Evolutionary conservation across 2,113 vertebrate species (phyloP), one percentile per base, ranked within the genome.

Genomic region (Seriola aureovittata): DNA sequence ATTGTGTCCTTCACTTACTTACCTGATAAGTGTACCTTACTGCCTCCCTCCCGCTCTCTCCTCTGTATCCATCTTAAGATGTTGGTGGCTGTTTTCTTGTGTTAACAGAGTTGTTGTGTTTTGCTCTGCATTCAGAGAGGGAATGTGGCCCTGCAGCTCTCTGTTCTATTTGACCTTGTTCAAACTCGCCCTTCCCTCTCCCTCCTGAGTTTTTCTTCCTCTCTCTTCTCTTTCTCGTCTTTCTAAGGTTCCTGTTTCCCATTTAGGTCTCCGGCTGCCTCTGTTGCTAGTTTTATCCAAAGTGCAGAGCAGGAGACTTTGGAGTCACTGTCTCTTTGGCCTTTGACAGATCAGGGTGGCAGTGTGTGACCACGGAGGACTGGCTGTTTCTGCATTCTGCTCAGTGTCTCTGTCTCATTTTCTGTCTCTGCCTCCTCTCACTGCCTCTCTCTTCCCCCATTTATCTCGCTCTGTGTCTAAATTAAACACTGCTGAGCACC

Each of bases 401-500:
- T 72, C 48, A 63, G 71, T 67, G 36, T 74, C 84, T 85, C 65
- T 58, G 54, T 81, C 70, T 87, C 55, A 16, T 78, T 85, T 72
- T 62, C 62, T 77, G 5, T 42, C 38, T 75, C 59, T 74, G 38
- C 58, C 72, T 81, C 19, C 23, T 85, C 64, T 81, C 5, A 1
- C 46, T n/a, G 21, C n/a, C 34, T 80, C 71, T 81, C 71, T 71
- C 23, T 55, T 52, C 40, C 40, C 57, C 52, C 50, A 10, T 67
- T 69, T 76, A 57, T 60, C 58, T 60, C 40, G 4, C 81, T 72
- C 83, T 58, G 40, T 36, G 52, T 89, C 86, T 90, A 91, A 92
- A 93, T 92, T 90, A 90, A 89, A 90, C 81, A 90, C 71, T 92
- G 89, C 90, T 89, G 89, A 89, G 89, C 78, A 62, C 71, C 78